These are phyloP conservation scores for Bambusicola thoracicus DNA, from an alignment of 2,113 vertebrate species.

Conservation along the genomic window DNA sequence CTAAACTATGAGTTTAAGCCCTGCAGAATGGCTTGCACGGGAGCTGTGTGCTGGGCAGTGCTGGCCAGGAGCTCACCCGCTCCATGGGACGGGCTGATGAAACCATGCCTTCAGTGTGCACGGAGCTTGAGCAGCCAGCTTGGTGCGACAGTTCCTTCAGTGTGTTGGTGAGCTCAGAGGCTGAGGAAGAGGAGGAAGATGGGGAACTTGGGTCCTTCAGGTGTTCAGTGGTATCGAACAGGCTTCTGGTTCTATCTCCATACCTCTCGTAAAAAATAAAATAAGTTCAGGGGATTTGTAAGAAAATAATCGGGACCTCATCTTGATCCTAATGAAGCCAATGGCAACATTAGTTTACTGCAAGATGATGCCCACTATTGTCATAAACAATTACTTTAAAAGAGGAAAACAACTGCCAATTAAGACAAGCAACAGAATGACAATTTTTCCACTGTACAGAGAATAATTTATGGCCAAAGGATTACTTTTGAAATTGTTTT, in stretches of 20 bases:
- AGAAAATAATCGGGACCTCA: background rate
- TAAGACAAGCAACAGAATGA: slow-evolving; percentile 35
- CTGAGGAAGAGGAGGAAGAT: background rate
- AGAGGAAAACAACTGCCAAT: slow-evolving; percentile 27
- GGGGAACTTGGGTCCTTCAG: background rate
- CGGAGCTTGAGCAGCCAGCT: background rate
- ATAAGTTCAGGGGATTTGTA: background rate
- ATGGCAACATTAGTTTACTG: background rate
- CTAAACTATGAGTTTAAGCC: background rate
- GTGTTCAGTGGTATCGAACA: background rate
- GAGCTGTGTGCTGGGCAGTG: background rate
- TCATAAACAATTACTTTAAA: slow-evolving; percentile 34
- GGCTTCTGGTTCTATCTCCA: background rate
- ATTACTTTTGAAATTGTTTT: slow-evolving; percentile 62
- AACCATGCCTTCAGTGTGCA: rapidly evolving
- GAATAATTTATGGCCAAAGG: slow-evolving; percentile 28
- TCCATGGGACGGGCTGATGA: background rate
- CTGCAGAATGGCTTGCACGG: background rate
- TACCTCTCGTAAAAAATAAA: background rate
- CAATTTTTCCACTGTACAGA: slow-evolving; percentile 54
- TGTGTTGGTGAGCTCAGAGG: background rate
- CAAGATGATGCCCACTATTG: background rate
- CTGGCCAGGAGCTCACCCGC: rapidly evolving
- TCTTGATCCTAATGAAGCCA: background rate
- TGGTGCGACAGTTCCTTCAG: background rate